Conservation (phyloP, 1,140 invertebrate genomes). For the Hypsibius dujardini region DNA sequence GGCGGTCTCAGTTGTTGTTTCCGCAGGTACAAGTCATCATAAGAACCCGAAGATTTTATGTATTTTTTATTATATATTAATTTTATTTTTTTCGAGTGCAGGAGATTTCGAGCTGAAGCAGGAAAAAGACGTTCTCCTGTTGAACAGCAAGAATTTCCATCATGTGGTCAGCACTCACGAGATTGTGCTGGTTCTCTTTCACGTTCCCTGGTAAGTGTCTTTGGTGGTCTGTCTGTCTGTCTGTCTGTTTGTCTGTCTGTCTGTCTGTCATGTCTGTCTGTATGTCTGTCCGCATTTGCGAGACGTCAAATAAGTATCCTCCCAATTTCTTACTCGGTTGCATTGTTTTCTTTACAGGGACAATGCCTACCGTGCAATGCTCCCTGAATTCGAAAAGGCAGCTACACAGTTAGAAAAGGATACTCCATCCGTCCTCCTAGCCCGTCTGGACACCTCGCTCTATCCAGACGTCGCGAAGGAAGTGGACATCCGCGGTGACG, state of each 20-base stretch:
- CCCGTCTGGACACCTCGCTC: not conserved
- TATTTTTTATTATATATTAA: too few relatives aligned
- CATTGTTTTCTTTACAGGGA: not conserved
- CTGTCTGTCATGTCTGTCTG: too few relatives aligned
- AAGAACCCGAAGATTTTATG: too few relatives aligned
- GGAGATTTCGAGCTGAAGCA: not conserved
- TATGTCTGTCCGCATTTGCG: not conserved
- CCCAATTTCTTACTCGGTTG: too few relatives aligned
- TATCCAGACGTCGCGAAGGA: not conserved
- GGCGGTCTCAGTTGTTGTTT: too few relatives aligned
- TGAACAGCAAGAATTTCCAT: not conserved
- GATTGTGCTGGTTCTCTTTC: not conserved
- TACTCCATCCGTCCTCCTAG: not conserved
- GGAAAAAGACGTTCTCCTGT: not conserved
- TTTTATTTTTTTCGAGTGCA: not conserved
- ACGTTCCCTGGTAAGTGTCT: constrained; percentile 10
- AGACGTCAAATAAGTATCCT: not conserved
- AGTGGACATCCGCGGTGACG: constrained; percentile 2
- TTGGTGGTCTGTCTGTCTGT: not conserved
- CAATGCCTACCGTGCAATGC: not conserved
- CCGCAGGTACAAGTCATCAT: too few relatives aligned
- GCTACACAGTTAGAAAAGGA: not conserved
- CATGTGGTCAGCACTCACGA: not conserved
- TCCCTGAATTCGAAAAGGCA: constrained; percentile 8
- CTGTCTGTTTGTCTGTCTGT: too few relatives aligned